These are phyloP conservation scores for Coelopa pilipes DNA, from an alignment of 2,888 invertebrate species.

Conservation along the genomic window DNA sequence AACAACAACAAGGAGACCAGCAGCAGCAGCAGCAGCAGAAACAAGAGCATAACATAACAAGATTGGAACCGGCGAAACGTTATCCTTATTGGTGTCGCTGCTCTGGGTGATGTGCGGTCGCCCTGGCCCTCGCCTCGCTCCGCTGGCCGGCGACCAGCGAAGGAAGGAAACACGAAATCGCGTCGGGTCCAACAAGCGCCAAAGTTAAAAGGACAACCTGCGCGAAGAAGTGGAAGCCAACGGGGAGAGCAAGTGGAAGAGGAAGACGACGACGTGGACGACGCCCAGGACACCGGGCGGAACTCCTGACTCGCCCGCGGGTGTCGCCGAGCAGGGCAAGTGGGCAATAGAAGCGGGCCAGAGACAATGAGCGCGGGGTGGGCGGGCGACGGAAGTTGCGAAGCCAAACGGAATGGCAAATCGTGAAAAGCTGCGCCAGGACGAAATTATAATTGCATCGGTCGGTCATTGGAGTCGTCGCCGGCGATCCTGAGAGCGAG, in stretches of 20 bases:
- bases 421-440: conserved; percentile 52
- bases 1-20: not conserved
- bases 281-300: no score
- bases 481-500: not conserved
- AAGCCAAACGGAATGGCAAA: conserved; percentile 60
- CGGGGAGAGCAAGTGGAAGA: not conserved
- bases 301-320: no score
- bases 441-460: conserved; percentile 57
- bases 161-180: conserved; percentile 19
- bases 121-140: no score
- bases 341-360: not conserved
- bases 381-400: conserved; percentile 44
- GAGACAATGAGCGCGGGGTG: not conserved
- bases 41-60: no score
- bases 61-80: not conserved
- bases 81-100: conserved; percentile 20
- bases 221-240: conserved; percentile 32
- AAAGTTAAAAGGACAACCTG: conserved; percentile 57
- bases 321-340: no score
- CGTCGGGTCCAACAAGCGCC: conserved; percentile 43
- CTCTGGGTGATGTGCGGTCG: no score
- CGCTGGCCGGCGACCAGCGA: no score
- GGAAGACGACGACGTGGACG: no score
- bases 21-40: no score
- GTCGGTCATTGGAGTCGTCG: conserved; percentile 39